These are phyloP conservation scores for Crossocerus cetratus DNA, from an alignment of 2,888 invertebrate species.

Conservation along the genomic window DNA sequence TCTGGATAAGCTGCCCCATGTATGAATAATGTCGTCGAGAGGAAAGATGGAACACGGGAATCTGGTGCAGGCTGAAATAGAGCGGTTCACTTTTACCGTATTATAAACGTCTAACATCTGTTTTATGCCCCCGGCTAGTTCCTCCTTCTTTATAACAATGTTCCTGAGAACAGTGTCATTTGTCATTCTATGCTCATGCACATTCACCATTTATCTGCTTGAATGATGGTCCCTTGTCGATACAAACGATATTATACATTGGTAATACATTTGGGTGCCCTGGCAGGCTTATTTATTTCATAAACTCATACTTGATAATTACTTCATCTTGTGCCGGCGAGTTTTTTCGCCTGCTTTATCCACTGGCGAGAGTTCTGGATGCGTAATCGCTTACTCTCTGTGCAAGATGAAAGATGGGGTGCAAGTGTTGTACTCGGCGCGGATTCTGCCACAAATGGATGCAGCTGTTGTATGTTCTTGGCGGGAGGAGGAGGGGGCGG, in stretches of 20 bases:
- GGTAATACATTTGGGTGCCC: too few species aligned
- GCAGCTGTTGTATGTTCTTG: conserved; percentile 53
- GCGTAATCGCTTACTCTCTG: conserved; percentile 23
- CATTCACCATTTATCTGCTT: conserved; percentile 25
- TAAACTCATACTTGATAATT: too few species aligned
- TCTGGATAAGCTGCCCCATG: conserved; percentile 19
- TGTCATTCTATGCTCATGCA: conserved; percentile 24
- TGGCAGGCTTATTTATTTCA: too few species aligned
- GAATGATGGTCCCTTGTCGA: conserved; percentile 26
- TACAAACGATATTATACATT: too few species aligned
- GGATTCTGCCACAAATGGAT: conserved; percentile 54
- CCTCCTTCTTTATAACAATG: not conserved
- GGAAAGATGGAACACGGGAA: conserved; percentile 21
- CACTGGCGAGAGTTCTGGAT: not conserved
- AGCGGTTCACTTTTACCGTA: conserved; percentile 14
- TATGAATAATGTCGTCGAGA: conserved; percentile 28
- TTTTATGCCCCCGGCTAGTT: conserved; percentile 40
- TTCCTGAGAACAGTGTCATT: conserved; percentile 15
- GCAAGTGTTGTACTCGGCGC: conserved; percentile 24
- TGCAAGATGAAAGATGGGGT: conserved; percentile 37
- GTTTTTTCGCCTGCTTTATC: conserved; percentile 19
- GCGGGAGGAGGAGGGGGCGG: conserved; percentile 13
- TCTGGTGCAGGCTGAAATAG: conserved; percentile 18
- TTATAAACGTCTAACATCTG: conserved; percentile 42
- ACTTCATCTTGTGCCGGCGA: not conserved